A percentile compares a stretch with the other conserved stretches of the same genome.
These are phyloP conservation scores for Henricia sp. DNA, from an alignment of 53 echinoderm and acorn worm genomes.

Conservation along the genomic window DNA sequence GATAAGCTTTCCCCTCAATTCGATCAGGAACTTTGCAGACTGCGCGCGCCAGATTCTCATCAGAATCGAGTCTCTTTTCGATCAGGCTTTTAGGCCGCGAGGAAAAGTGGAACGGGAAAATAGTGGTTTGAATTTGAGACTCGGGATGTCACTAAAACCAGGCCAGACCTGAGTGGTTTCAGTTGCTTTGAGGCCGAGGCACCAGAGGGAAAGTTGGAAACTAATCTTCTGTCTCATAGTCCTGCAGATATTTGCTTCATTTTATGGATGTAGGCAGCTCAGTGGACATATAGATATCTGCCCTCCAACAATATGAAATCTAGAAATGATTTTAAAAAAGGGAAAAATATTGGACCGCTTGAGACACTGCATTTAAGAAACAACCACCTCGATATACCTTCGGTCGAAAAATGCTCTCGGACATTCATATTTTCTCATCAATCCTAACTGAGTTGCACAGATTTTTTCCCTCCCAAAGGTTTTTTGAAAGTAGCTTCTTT, in stretches of 20 bases:
- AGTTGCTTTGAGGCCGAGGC: no score
- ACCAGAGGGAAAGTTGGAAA: no score
- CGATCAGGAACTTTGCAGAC: no score
- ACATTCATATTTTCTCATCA: background rate
- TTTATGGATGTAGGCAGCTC: background rate
- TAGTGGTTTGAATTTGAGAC: no score
- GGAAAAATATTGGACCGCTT: background rate
- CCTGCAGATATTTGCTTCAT: conserved; percentile 17
- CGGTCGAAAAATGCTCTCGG: conserved; percentile 8
- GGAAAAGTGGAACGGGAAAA: background rate
- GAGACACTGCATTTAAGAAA: conserved; percentile 5
- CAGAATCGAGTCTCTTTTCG: background rate
- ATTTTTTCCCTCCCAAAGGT: background rate
- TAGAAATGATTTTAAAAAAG: background rate
- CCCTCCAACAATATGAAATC: background rate
- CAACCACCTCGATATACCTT: background rate
- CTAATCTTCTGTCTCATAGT: no score
- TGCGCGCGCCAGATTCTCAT: no score
- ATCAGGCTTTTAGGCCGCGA: background rate
- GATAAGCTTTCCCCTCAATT: conserved; percentile 27
- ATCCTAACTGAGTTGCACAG: conserved; percentile 7
- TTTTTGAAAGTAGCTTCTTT: no score
- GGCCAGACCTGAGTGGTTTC: no score
- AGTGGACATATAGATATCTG: background rate
- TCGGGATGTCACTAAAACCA: no score